A percentile compares a stretch with the other conserved stretches of the same genome.
phyloP scores from a whole-genome alignment of 2,113 vertebrate species.

The Xyliphius kryptos region DNA sequence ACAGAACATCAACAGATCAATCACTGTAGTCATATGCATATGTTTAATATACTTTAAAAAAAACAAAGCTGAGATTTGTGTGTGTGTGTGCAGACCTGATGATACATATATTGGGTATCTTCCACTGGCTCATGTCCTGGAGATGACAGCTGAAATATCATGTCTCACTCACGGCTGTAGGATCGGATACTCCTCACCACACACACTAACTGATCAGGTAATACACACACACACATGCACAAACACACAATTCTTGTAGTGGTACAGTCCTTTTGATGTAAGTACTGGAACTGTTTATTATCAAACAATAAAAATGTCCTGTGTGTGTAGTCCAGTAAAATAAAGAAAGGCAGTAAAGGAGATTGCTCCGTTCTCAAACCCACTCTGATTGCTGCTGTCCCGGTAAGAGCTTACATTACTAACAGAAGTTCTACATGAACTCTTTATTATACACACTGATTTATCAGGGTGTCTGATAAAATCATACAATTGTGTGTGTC shows the following conservation, averaged over 20 bases:
- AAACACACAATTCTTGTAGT: constrained; percentile 5
- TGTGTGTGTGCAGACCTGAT: constrained; percentile 63
- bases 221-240: constrained; percentile 28
- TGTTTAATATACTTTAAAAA: not conserved
- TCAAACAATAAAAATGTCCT: not conserved
- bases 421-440: not conserved
- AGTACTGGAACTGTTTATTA: no score
- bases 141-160: constrained; percentile 93
- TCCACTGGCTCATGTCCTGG: constrained; percentile 91
- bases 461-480: no score
- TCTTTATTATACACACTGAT: not conserved
- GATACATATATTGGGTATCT: constrained; percentile 94
- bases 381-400: constrained; percentile 92
- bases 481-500: constrained; percentile 12
- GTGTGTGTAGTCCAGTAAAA: constrained; percentile 82
- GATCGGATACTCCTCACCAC: constrained; percentile 93
- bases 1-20: constrained; percentile 5
- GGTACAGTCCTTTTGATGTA: not conserved
- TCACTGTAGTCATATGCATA: not conserved
- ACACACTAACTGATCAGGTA: constrained; percentile 94
- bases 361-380: constrained; percentile 82
- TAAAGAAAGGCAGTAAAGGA: constrained; percentile 93
- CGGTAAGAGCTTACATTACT: constrained; percentile 63
- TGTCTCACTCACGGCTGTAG: constrained; percentile 90
- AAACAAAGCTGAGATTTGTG: constrained; percentile 4